These are phyloP conservation scores for Euphysa ruthae DNA, from an alignment of 30 jellyfish, hydroid and myxozoan genomes.

Conservation along the genomic window DNA sequence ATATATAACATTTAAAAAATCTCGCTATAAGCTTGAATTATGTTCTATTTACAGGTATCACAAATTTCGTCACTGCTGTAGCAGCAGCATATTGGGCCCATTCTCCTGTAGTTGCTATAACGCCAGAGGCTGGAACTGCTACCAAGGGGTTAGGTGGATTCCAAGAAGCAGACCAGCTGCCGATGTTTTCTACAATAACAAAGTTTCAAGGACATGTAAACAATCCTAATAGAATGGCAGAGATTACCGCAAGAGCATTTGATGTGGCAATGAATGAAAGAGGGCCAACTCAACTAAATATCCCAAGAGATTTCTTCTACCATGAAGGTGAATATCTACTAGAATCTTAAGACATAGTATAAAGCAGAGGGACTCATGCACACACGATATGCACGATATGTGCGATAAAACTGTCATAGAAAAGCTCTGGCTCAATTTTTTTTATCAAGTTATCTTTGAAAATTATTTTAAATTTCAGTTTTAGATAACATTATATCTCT, in stretches of 20 bases:
- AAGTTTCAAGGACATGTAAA: constrained; percentile 79
- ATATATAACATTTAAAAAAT: too few relatives aligned
- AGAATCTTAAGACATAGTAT: background rate
- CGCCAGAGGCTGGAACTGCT: constrained; percentile 87
- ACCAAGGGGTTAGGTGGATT: constrained; percentile 81
- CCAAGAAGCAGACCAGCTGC: constrained; percentile 78
- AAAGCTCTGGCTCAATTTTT: too few relatives aligned
- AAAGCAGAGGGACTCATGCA: too few relatives aligned
- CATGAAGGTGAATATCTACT: too few relatives aligned
- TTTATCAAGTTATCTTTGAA: background rate
- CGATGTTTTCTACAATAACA: constrained; percentile 50
- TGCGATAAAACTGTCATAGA: too few relatives aligned
- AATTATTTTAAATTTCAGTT: too few relatives aligned
- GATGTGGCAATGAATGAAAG: constrained; percentile 75
- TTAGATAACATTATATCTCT: too few relatives aligned
- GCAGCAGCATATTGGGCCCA: constrained; percentile 97
- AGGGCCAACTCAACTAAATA: constrained; percentile 79
- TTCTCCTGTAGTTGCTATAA: constrained; percentile 71
- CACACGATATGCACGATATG: too few relatives aligned
- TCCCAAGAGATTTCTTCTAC: constrained; percentile 73
- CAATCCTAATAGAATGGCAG: constrained; percentile 76
- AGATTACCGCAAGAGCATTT: constrained; percentile 64
- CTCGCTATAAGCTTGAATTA: too few relatives aligned
- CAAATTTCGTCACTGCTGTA: constrained; percentile 61
- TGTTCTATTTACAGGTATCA: constrained; percentile 39